A percentile compares a stretch with the other conserved stretches of the same genome.
phyloP scores from a whole-genome alignment of 2,888 invertebrate species.

The Diplazon laetatorius region DNA sequence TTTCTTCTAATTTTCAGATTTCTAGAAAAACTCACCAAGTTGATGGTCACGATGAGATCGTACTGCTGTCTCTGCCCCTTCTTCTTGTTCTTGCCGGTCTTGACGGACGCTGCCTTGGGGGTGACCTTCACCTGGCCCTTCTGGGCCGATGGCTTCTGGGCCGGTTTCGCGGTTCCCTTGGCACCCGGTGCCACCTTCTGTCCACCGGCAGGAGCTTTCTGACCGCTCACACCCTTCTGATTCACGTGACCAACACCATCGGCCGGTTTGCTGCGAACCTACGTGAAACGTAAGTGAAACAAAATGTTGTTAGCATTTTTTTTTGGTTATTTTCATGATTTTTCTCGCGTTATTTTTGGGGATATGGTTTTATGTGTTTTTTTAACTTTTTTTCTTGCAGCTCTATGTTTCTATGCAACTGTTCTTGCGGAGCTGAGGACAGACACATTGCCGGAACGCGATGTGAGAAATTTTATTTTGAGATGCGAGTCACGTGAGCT shows the following conservation, averaged over 20 bases:
- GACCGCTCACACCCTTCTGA: constrained; percentile 88
- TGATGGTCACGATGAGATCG: constrained; percentile 91
- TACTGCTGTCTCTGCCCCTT: constrained; percentile 92
- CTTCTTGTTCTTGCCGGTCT: constrained; percentile 88
- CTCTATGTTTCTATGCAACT: constrained; percentile 48
- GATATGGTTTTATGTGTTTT: no score
- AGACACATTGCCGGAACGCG: constrained; percentile 4
- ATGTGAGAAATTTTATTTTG: constrained; percentile 16
- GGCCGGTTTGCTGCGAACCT: constrained; percentile 93
- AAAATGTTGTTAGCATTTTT: constrained; percentile 19
- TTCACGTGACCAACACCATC: constrained; percentile 90
- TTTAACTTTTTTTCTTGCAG: constrained; percentile 15
- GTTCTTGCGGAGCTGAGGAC: constrained; percentile 3
- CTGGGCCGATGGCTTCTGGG: constrained; percentile 88
- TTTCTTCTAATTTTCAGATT: no score
- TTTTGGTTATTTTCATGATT: constrained; percentile 13
- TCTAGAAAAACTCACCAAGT: constrained; percentile 86
- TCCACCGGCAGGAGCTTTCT: constrained; percentile 85
- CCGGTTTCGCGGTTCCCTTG: constrained; percentile 85
- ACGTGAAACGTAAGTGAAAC: constrained; percentile 72
- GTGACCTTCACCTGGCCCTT: constrained; percentile 87
- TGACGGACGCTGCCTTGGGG: constrained; percentile 84
- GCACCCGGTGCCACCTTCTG: constrained; percentile 85
- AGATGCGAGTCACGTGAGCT: constrained; percentile 18
- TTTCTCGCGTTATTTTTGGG: no score